Evolutionary conservation across 2,113 vertebrate species (phyloP).

Genomic region (Chascanopsetta lugubris): DNA sequence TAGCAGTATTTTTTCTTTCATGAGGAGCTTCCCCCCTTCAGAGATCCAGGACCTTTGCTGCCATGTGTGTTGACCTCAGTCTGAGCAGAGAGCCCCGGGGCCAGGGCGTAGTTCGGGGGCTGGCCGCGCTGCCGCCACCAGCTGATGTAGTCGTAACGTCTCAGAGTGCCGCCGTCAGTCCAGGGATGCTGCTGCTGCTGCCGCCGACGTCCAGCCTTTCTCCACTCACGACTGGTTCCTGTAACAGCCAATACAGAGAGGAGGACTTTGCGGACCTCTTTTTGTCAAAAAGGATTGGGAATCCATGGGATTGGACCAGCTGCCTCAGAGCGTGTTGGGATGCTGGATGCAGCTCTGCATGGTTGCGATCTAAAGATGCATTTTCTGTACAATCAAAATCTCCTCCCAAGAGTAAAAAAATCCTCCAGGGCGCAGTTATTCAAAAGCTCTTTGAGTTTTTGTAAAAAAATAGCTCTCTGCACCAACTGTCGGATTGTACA

Average conservation of each 20-base stretch:
- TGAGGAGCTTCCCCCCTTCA: background rate
- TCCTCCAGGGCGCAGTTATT: too few relatives aligned
- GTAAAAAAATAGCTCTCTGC: too few relatives aligned
- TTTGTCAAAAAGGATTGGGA: too few relatives aligned
- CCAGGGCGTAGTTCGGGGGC: background rate
- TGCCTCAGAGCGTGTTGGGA: too few relatives aligned
- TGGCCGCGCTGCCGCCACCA: background rate
- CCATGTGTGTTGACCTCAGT: background rate
- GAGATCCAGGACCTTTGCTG: background rate
- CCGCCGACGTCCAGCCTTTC: background rate
- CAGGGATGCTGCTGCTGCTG: background rate
- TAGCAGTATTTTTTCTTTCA: background rate
- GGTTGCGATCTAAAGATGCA: too few relatives aligned
- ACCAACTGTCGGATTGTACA: too few relatives aligned
- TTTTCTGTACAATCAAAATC: too few relatives aligned
- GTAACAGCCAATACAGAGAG: background rate
- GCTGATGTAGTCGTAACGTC: background rate
- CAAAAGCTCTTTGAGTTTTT: too few relatives aligned
- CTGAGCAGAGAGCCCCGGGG: background rate
- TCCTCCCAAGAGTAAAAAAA: too few relatives aligned
- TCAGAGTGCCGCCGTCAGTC: background rate
- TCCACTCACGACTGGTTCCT: background rate
- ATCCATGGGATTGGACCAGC: too few relatives aligned
- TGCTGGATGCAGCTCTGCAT: too few relatives aligned
- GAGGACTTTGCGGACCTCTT: background rate